Evolutionary conservation across 2,888 invertebrate species (phyloP).

Genomic region (Apoda limacodes): DNA sequence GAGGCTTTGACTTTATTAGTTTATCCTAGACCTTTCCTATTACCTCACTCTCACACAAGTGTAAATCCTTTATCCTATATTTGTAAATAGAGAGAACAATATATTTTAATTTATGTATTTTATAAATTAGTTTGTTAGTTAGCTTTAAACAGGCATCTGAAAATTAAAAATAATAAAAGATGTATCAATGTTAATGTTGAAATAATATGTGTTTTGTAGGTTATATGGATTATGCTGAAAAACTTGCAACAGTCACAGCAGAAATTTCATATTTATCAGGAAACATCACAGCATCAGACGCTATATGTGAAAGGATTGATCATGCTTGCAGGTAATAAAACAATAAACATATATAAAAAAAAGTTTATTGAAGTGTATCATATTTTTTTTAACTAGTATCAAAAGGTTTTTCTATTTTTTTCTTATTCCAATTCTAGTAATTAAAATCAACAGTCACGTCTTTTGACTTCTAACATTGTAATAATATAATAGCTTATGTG

Average conservation of each 20-base stretch:
- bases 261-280: slow-evolving; percentile 67
- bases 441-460: slow-evolving; percentile 41
- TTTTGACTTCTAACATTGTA: slow-evolving; percentile 43
- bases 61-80: too few relatives aligned
- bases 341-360: slow-evolving; percentile 14
- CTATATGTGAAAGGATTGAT: slow-evolving; percentile 63
- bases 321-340: slow-evolving; percentile 50
- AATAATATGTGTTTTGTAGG: slow-evolving; percentile 37
- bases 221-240: slow-evolving; percentile 70
- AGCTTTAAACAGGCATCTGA: slow-evolving; percentile 1
- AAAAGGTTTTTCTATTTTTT: slow-evolving; percentile 6
- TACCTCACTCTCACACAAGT: too few relatives aligned
- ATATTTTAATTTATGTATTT: too few relatives aligned
- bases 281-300: slow-evolving; percentile 62
- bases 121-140: neutral
- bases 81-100: too few relatives aligned
- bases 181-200: too few relatives aligned
- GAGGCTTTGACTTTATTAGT: too few relatives aligned
- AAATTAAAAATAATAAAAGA: neutral
- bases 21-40: too few relatives aligned
- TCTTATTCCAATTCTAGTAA: slow-evolving; percentile 23
- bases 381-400: neutral
- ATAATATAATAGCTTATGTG: slow-evolving; percentile 24
- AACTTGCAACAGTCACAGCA: slow-evolving; percentile 61
- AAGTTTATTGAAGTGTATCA: slow-evolving; percentile 6